phyloP scores from a whole-genome alignment of 2,888 invertebrate genomes.

The Caenorhabditis sp. region DNA sequence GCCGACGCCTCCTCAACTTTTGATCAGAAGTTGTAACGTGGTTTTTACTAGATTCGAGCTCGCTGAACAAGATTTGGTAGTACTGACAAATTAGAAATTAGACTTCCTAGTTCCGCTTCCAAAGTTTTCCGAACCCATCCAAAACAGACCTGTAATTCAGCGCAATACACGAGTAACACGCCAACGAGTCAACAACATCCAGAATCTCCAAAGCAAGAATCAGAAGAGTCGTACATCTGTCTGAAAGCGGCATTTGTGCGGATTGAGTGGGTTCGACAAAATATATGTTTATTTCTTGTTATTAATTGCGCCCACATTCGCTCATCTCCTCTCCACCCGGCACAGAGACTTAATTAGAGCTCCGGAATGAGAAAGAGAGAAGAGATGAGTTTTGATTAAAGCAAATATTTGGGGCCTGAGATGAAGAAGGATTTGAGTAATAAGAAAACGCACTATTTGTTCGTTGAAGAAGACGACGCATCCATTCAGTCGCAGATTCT shows the following conservation, averaged over 20 bases:
- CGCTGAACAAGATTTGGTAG: no score
- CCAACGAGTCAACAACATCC: constrained; percentile 43
- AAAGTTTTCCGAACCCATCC: no score
- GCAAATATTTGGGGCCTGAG: constrained; percentile 54
- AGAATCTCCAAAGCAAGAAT: constrained; percentile 35
- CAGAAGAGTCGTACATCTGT: constrained; percentile 40
- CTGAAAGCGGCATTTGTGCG: constrained; percentile 41
- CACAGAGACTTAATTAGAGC: constrained; percentile 38
- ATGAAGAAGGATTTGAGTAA: constrained; percentile 11
- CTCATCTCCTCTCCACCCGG: neutral
- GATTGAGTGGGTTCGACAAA: neutral
- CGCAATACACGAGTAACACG: constrained; percentile 63
- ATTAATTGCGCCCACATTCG: constrained; percentile 56
- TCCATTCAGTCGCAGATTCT: constrained; percentile 58
- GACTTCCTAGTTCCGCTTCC: no score
- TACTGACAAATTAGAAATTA: no score
- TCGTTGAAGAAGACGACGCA: constrained; percentile 56
- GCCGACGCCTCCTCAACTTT: no score
- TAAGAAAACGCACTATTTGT: constrained; percentile 58
- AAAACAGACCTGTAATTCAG: constrained; percentile 55
- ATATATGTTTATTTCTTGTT: constrained; percentile 20
- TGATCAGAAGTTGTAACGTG: no score
- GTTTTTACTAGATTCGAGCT: no score
- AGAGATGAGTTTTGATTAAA: constrained; percentile 27
- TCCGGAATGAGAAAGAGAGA: constrained; percentile 24